Conservation (phyloP, 2,888 invertebrate species). For the Oxycera nigricornis region DNA sequence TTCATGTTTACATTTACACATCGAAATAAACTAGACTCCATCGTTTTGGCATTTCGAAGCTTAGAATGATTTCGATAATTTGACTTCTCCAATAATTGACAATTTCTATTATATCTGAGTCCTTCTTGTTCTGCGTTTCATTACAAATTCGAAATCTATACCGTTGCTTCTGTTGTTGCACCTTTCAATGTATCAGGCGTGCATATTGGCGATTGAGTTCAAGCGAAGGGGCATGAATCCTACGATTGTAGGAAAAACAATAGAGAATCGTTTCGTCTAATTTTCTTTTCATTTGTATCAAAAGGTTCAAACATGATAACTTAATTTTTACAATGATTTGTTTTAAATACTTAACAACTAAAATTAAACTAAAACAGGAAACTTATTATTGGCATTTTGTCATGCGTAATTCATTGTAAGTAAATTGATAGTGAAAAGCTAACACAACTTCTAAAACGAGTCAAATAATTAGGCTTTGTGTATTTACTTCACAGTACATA, state of each 20-base stretch:
- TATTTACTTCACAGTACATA: slow-evolving; percentile 36
- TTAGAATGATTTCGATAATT: too few species aligned
- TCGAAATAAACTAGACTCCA: too few species aligned
- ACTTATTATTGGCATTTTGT: slow-evolving; percentile 19
- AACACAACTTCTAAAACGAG: slow-evolving; percentile 47
- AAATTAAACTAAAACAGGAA: slow-evolving; percentile 38
- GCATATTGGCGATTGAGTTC: neutral
- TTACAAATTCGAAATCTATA: too few species aligned
- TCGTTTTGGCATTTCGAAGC: too few species aligned
- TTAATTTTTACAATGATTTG: slow-evolving; percentile 37
- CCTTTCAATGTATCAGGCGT: too few species aligned
- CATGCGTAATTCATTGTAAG: slow-evolving; percentile 17
- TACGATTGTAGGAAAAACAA: slow-evolving; percentile 21
- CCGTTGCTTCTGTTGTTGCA: too few species aligned
- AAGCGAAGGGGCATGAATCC: slow-evolving; percentile 5
- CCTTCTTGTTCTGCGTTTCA: too few species aligned
- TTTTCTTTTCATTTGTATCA: slow-evolving; percentile 40
- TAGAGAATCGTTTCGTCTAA: slow-evolving; percentile 29
- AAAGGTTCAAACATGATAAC: slow-evolving; percentile 45
- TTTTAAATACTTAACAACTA: slow-evolving; percentile 43
- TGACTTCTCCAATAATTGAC: too few species aligned
- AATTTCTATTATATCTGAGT: too few species aligned
- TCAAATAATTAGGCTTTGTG: slow-evolving; percentile 43
- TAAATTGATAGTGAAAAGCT: slow-evolving; percentile 30
- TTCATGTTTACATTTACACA: too few species aligned